Percentiles rank a stretch among this genome's conserved stretches.
Evolutionary conservation across 2,113 vertebrate species (phyloP).

Genomic region (Clarias batrachus): DNA sequence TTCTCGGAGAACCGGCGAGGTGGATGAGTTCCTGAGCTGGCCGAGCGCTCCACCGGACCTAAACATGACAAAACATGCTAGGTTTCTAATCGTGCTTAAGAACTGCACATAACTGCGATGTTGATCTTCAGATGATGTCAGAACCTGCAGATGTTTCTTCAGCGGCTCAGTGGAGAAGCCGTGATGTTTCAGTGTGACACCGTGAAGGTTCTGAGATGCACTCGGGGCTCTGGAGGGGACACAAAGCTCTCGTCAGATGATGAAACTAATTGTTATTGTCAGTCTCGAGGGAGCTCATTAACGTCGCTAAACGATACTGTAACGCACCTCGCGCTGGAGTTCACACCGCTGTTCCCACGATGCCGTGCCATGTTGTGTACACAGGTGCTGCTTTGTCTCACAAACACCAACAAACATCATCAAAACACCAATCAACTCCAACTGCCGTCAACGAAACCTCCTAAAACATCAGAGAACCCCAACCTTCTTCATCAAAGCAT

Average conservation of each 20-base stretch:
- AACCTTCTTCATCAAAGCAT: neutral
- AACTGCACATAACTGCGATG: neutral
- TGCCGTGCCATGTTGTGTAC: neutral
- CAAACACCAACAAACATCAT: neutral
- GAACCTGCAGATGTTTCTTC: neutral
- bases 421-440: neutral
- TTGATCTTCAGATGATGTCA: neutral
- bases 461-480: neutral
- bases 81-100: neutral
- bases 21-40: neutral
- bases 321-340: slow-evolving; percentile 28
- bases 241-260: slow-evolving; percentile 40
- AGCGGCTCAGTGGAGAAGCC: neutral
- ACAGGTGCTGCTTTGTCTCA: neutral
- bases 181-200: neutral
- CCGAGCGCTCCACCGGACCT: too few relatives aligned
- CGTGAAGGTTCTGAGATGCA: neutral
- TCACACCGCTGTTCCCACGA: slow-evolving; percentile 8
- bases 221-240: neutral
- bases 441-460: neutral
- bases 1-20: neutral
- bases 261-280: slow-evolving; percentile 53
- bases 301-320: slow-evolving; percentile 38
- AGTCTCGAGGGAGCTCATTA: slow-evolving; percentile 46
- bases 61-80: neutral